Base-by-base conservation (phyloP, 2,113 vertebrate species). In the Oryzias curvinotus region DNA sequence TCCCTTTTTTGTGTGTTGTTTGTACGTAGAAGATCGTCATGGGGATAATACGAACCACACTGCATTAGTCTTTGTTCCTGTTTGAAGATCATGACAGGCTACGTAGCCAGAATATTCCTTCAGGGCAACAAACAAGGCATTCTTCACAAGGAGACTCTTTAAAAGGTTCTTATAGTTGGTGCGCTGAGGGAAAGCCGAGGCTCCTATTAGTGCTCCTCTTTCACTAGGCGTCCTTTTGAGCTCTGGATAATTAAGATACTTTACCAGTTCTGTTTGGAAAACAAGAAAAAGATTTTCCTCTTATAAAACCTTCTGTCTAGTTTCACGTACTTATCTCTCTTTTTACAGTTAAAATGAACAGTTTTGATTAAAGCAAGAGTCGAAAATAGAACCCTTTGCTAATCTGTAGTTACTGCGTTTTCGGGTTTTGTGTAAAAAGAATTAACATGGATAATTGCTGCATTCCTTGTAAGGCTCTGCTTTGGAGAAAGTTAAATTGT, bases 21-120 rank as follows among this genome's bases (percentile, higher is more conserved):
- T 88, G 79, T 75, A 84, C 64, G 71, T 73, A 77, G 18, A 67
- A 76, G 79, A 86, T 36, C 85, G 84, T 80, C 74, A 80, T 69
- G 67, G 64, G 57, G 62, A 36, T 44, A 78, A 65, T 68, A 77
- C 65, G 60, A 70, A 62, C 53, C 61, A 18, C 30, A 21, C 23
- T 14, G 49, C 54, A 79, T 74, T 68, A 71, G 82, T 78, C 81
- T 85, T 67, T 70, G 68, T 73, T 77, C 45, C 67, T 52, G 73
- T 85, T 84, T 87, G 80, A 89, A 84, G 82, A 73, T 70, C 61
- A 62, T 79, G 70, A 81, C 73, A 81, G 75, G 71, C 71, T 65
- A 68, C 69, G 73, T 58, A 78, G 77, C 77, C 77, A n/a, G 55
- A 65, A 80, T 85, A 66, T 79, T 73, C 69, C 78, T 77, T 77